Percentiles rank a stretch among this genome's conserved stretches.
phyloP scores from a whole-genome alignment of 1,140 invertebrate species.

The Lasioglossum albipes region DNA sequence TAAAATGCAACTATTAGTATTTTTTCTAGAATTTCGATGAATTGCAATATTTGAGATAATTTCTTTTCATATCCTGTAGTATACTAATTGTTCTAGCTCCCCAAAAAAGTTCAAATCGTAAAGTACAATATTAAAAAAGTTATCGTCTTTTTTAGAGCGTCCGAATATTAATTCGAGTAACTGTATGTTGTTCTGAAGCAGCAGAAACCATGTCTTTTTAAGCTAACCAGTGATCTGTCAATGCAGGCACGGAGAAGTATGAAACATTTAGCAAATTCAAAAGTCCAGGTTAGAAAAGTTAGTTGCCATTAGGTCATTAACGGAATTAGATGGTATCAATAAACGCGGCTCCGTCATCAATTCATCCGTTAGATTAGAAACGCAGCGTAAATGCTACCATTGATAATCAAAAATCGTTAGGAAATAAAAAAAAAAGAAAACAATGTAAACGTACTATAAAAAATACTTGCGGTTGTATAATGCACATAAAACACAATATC shows the following conservation, averaged over 20 bases:
- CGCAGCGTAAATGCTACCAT: constrained; percentile 21
- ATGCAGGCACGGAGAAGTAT: constrained; percentile 1
- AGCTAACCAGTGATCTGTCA: not conserved
- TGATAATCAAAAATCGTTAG: constrained; percentile 11
- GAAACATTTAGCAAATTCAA: not conserved
- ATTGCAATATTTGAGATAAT: no score
- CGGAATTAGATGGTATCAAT: not conserved
- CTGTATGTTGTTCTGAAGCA: not conserved
- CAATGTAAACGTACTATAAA: constrained; percentile 38
- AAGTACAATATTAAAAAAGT: no score
- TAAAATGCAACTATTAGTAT: no score
- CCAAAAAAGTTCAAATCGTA: no score
- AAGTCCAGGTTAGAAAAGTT: not conserved
- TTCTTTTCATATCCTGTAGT: no score
- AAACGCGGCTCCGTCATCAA: constrained; percentile 22
- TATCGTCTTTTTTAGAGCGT: no score
- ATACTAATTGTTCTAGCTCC: no score
- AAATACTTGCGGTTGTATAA: constrained; percentile 42
- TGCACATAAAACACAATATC: constrained; percentile 28
- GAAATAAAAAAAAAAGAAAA: constrained; percentile 34
- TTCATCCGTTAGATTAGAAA: constrained; percentile 36
- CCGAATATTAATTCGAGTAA: no score
- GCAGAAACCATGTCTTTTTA: not conserved
- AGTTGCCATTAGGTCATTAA: not conserved
- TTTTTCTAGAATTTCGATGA: no score